Percentiles rank a stretch among this genome's conserved stretches.
Evolutionary conservation across 2,888 invertebrate genomes (phyloP).

Genomic region (Geotrupes spiniger): DNA sequence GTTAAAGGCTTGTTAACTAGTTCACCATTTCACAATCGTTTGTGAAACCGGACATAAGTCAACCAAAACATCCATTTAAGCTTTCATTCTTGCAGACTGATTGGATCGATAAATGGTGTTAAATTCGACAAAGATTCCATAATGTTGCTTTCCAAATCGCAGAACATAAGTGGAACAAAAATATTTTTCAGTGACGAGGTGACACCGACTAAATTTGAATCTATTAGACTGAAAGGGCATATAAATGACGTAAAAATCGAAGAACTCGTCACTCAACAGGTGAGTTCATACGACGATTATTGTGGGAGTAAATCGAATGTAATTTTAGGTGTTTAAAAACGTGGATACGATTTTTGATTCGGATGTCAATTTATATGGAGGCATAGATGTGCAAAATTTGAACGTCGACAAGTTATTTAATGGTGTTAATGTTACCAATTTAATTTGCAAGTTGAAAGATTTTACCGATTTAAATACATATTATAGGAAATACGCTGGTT

Average conservation of each 20-base stretch:
- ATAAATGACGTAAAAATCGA: constrained; percentile 40
- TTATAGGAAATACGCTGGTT: constrained; percentile 41
- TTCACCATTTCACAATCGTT: too few species aligned
- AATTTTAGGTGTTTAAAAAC: constrained; percentile 37
- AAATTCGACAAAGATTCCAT: constrained; percentile 41
- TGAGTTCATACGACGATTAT: constrained; percentile 25
- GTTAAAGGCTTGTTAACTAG: too few species aligned
- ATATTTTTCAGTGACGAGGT: constrained; percentile 28
- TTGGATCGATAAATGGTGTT: constrained; percentile 42
- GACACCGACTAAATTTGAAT: constrained; percentile 29
- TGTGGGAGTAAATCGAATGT: background rate
- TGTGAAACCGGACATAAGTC: too few species aligned
- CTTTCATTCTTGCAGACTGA: constrained; percentile 33
- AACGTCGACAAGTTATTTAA: constrained; percentile 38
- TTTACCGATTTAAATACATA: constrained; percentile 37
- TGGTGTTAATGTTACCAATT: constrained; percentile 39
- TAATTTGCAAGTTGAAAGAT: constrained; percentile 39
- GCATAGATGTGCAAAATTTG: constrained; percentile 39
- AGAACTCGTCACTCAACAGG: constrained; percentile 41
- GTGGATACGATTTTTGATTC: constrained; percentile 35
- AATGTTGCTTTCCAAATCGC: constrained; percentile 44
- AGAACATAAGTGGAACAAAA: constrained; percentile 48
- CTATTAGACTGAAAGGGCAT: constrained; percentile 37
- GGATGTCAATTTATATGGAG: constrained; percentile 38
- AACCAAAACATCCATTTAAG: too few species aligned